phyloP scores from a whole-genome alignment of 2,888 invertebrate species.

The Dione juno region DNA sequence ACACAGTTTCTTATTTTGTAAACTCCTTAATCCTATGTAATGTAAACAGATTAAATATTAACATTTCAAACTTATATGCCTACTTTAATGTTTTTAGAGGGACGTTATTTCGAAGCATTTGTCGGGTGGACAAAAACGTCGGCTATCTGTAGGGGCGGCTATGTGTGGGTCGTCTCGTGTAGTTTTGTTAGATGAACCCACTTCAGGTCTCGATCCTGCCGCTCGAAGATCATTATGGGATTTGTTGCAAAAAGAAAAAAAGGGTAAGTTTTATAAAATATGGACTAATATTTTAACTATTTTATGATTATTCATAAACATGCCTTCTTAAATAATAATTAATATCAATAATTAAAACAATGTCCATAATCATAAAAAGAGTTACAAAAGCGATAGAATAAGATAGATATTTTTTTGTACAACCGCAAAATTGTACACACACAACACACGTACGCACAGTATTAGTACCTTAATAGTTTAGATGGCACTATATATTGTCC shows the following conservation, averaged over 20 bases:
- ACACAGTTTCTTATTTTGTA: too few relatives aligned
- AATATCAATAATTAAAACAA: too few relatives aligned
- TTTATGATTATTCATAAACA: too few relatives aligned
- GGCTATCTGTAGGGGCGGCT: conserved; percentile 94
- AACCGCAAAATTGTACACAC: too few relatives aligned
- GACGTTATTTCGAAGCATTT: conserved; percentile 85
- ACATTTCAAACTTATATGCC: not conserved
- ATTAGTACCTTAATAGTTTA: too few relatives aligned
- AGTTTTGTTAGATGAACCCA: conserved; percentile 92
- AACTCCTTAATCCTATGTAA: too few relatives aligned
- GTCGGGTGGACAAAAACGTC: conserved; percentile 97
- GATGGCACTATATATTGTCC: not conserved
- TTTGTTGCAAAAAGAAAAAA: conserved; percentile 88
- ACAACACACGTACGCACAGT: too few relatives aligned
- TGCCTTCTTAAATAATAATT: too few relatives aligned
- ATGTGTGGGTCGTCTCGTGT: conserved; percentile 91
- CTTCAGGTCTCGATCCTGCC: conserved; percentile 95
- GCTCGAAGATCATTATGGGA: conserved; percentile 95
- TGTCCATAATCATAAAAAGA: too few relatives aligned
- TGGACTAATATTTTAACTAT: not conserved
- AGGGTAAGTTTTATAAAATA: conserved; percentile 59
- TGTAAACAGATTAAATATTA: too few relatives aligned
- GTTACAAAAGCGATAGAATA: too few relatives aligned
- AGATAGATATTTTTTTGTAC: too few relatives aligned
- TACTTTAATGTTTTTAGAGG: conserved; percentile 56